Percentiles rank a stretch among this genome's conserved stretches.
Evolutionary conservation across 2,888 invertebrate species (phyloP).

Genomic region (Eupithecia subfuscata): DNA sequence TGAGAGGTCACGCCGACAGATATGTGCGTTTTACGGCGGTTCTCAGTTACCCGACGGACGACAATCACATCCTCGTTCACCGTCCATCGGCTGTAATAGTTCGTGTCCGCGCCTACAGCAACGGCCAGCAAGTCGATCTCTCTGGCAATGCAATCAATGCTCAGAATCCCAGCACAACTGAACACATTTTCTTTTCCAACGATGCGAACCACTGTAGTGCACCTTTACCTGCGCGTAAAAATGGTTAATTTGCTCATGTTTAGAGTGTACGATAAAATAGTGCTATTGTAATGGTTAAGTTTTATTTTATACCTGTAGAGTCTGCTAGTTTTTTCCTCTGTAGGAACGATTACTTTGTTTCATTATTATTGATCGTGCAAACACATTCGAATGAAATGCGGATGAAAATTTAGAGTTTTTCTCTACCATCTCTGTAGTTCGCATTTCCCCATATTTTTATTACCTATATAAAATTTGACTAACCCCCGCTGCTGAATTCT

Average conservation of each 20-base stretch:
- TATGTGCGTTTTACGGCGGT: slow-evolving; percentile 1
- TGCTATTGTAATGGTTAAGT: background rate
- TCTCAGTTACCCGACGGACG: background rate
- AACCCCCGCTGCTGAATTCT: no score
- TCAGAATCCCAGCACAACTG: background rate
- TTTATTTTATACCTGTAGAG: background rate
- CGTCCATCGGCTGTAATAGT: background rate
- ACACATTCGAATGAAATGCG: background rate
- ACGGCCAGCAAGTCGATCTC: slow-evolving; percentile 1
- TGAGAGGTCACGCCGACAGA: background rate
- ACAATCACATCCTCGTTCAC: background rate
- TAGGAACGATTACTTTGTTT: no score
- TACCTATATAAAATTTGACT: no score
- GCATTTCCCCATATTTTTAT: no score
- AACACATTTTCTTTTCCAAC: background rate
- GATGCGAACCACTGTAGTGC: slow-evolving; percentile 10
- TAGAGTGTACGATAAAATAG: background rate
- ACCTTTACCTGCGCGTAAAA: slow-evolving; percentile 1
- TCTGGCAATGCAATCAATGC: background rate
- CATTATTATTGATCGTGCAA: no score
- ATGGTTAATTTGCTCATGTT: background rate
- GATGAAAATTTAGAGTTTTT: background rate
- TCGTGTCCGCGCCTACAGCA: background rate
- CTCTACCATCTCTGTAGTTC: no score
- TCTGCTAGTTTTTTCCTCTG: no score